Base-by-base conservation (phyloP, 2,797 vertebrate species). In the Ataeniobius toweri region DNA sequence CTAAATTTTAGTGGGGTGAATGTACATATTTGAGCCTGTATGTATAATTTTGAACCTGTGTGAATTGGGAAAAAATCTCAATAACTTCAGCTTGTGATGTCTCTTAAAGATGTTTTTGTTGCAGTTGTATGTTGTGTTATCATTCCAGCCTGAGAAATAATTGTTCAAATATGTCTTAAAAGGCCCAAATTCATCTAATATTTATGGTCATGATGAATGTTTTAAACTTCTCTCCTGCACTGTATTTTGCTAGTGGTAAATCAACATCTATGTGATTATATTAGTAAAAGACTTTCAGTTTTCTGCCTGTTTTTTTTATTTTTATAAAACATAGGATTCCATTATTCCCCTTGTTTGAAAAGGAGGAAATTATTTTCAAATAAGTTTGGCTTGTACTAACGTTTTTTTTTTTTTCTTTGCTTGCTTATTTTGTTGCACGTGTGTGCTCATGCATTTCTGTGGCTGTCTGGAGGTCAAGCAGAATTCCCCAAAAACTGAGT, bases 391-490 rank as follows among this genome's bases (percentile, higher is more conserved):
- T 20, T 79, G 41, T 78, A 82, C 6, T 28, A 41, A n/a, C 24
- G 44, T 85, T n/a, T 48, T 48, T 7, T 13, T 48, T 44, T 13
- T 81, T 78, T 48, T 77, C n/a, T 83, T 85, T 71, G 73, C 84
- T 84, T 89, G 61, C 58, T 85, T 87, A 65, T 80, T 75, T 65
- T 78, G 85, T 26, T 61, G 51, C 83, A 78, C 84, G 75, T 80
- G 80, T 84, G 26, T 53, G 31, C 39, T 74, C 44, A 20, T 50
- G 72, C 12, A 18, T 77, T 26, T 83, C 5, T 3, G 59, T 3
- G 3, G 46, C 24, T 67, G 73, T 75, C 56, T 56, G 63, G 70
- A 80, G 79, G 80, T 89, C 82, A 86, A 83, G 58, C 71, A 74
- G 69, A 79, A 83, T 51, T 80, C 71, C 58, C 69, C 81, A 53